Conservation (phyloP, 2,113 vertebrate species). For the Chaetura pelagica region DNA sequence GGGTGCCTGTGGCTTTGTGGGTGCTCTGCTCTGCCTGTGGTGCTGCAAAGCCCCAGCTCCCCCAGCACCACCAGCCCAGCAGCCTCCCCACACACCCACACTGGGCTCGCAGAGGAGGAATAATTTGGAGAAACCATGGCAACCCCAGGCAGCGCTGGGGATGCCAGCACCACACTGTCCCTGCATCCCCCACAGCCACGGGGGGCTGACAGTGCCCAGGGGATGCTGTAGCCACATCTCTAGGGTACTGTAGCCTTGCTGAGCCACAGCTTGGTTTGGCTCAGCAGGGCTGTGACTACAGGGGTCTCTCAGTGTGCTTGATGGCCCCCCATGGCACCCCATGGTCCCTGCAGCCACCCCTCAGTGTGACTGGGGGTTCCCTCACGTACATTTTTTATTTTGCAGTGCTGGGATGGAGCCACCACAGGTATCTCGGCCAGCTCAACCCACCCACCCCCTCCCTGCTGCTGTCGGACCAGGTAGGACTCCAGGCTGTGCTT, state of each 20-base stretch:
- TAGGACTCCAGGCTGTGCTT: background rate
- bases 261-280: background rate
- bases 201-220: fast-evolving
- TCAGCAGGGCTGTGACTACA: background rate
- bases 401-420: slow-evolving; percentile 50
- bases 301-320: background rate
- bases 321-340: background rate
- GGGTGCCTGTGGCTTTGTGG: fast-evolving
- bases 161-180: background rate
- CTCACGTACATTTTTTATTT: background rate
- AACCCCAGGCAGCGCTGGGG: background rate
- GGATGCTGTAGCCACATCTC: background rate
- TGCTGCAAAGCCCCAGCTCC: background rate
- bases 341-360: fast-evolving
- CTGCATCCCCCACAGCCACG: fast-evolving
- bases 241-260: fast-evolving
- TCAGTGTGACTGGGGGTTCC: fast-evolving
- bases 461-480: slow-evolving; percentile 23
- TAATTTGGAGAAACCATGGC: slow-evolving; percentile 62
- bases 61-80: background rate
- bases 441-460: background rate
- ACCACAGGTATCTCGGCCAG: background rate
- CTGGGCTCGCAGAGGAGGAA: slow-evolving; percentile 8
- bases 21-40: background rate
- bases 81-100: background rate